phyloP scores from a whole-genome alignment of 2,797 vertebrate species.

The Clarias pachynema region DNA sequence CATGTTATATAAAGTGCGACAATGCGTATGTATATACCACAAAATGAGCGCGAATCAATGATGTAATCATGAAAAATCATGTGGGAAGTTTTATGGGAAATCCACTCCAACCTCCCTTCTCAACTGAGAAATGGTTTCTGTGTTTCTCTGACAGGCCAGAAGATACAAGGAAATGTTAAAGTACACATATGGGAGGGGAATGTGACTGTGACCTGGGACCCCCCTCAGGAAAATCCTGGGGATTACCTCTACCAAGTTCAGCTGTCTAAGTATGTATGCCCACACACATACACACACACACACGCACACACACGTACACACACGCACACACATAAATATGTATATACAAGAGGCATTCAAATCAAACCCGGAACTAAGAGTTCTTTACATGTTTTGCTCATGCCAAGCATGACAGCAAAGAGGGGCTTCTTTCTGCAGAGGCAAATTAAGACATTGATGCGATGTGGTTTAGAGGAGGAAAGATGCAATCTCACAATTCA shows the following conservation, averaged over 20 bases:
- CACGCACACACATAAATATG: too few relatives aligned
- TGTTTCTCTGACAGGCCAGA: conserved; percentile 47
- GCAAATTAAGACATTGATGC: too few relatives aligned
- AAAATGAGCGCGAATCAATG: background rate
- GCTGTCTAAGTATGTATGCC: conserved; percentile 58
- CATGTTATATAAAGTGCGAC: background rate
- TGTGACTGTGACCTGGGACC: conserved; percentile 63
- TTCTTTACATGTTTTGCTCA: too few relatives aligned
- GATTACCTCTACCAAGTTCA: conserved; percentile 66
- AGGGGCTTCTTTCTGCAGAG: too few relatives aligned
- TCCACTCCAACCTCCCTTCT: background rate
- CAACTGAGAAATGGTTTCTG: background rate
- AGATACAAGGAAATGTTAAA: conserved; percentile 39
- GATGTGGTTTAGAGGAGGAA: too few relatives aligned
- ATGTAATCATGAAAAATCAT: background rate
- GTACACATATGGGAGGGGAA: conserved; percentile 68
- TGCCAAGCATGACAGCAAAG: too few relatives aligned
- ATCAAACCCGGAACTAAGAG: too few relatives aligned
- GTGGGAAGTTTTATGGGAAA: conserved; percentile 20
- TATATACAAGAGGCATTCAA: too few relatives aligned
- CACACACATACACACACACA: background rate
- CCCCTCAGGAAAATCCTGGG: conserved; percentile 37
- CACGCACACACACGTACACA: background rate
- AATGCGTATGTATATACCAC: background rate
- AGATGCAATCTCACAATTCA: too few relatives aligned